phyloP scores from a whole-genome alignment of 2,888 invertebrate species.

The Unio pictorum region DNA sequence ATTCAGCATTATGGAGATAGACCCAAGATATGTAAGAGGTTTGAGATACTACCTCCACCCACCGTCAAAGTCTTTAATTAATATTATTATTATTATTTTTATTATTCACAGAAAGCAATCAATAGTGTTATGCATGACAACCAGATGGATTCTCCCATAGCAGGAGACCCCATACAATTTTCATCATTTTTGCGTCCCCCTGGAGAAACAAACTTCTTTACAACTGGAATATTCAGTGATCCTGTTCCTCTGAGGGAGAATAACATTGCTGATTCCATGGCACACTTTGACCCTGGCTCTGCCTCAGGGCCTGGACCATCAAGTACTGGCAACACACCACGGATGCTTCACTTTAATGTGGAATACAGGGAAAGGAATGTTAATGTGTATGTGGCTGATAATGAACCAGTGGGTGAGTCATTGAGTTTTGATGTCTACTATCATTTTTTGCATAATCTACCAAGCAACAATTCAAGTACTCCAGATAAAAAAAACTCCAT shows the following conservation, averaged over 20 bases:
- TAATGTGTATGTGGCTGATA: constrained; percentile 59
- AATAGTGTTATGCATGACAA: constrained; percentile 55
- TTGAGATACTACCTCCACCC: too few relatives aligned
- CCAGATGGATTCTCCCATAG: constrained; percentile 31
- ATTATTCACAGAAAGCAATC: constrained; percentile 50
- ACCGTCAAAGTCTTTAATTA: neutral
- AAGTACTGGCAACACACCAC: constrained; percentile 34
- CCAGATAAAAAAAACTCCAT: too few relatives aligned
- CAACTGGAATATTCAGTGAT: constrained; percentile 33
- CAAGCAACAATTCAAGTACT: too few relatives aligned
- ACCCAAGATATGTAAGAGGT: too few relatives aligned
- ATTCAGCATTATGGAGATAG: too few relatives aligned
- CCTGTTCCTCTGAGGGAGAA: constrained; percentile 30
- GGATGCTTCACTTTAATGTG: constrained; percentile 64
- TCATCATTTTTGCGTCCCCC: constrained; percentile 13
- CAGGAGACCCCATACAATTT: constrained; percentile 18
- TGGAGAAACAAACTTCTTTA: constrained; percentile 26
- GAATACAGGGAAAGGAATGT: constrained; percentile 65
- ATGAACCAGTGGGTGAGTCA: constrained; percentile 62
- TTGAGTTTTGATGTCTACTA: too few relatives aligned
- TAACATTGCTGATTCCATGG: constrained; percentile 35
- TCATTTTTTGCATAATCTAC: neutral
- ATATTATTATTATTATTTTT: constrained; percentile 1
- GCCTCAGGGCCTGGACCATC: constrained; percentile 51
- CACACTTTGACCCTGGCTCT: constrained; percentile 49